phyloP scores from a whole-genome alignment of 2,888 invertebrate species.

The Bursaphelenchus okinawaensis region DNA sequence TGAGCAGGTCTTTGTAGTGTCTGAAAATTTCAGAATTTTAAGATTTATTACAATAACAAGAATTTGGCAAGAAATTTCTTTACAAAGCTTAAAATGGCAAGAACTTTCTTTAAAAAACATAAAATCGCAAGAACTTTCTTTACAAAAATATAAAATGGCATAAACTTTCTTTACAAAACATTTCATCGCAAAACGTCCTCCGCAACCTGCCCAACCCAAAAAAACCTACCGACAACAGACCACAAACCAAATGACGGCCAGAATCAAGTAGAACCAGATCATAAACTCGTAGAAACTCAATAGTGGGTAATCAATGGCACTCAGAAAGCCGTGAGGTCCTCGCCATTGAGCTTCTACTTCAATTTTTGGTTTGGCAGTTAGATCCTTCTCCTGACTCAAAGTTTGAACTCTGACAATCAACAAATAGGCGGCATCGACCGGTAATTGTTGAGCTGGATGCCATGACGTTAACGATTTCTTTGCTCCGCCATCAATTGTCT shows the following conservation, averaged over 20 bases:
- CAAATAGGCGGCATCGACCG: conserved; percentile 52
- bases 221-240: conserved; percentile 65
- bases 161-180: no score
- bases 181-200: no score
- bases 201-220: no score
- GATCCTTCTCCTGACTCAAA: conserved; percentile 11
- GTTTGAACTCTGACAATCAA: conserved; percentile 45
- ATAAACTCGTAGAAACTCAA: conserved; percentile 83
- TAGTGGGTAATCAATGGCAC: conserved; percentile 82
- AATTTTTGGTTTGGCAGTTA: conserved; percentile 17
- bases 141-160: neutral
- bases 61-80: no score
- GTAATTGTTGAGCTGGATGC: conserved; percentile 42
- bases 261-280: conserved; percentile 79
- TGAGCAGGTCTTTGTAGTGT: conserved; percentile 81
- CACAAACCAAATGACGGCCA: conserved; percentile 75
- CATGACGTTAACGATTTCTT: conserved; percentile 40
- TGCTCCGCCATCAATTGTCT: conserved; percentile 43
- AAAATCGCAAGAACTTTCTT: neutral
- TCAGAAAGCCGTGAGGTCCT: conserved; percentile 74
- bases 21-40: conserved; percentile 61
- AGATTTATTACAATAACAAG: no score
- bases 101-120: no score
- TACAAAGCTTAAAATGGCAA: no score
- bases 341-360: conserved; percentile 39